Conservation (phyloP, 1,140 invertebrate genomes). For the Drosophila auraria region DNA sequence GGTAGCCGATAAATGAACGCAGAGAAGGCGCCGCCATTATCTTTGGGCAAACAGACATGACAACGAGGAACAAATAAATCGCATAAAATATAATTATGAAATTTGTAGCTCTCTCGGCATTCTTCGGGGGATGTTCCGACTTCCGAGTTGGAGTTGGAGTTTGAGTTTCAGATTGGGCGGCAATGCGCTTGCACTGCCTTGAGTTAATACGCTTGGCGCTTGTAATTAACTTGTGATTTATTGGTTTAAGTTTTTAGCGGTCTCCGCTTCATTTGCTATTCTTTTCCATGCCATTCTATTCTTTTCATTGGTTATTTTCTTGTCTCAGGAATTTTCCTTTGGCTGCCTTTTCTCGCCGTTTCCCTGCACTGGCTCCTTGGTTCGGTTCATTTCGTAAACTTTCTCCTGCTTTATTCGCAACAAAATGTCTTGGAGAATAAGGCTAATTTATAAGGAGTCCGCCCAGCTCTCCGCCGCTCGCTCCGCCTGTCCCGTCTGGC, state of each 20-base stretch:
- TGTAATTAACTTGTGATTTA: constrained; percentile 85
- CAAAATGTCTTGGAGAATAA: constrained; percentile 84
- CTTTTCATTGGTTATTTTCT: constrained; percentile 22
- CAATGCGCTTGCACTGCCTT: constrained; percentile 55
- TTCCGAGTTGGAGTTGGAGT: constrained; percentile 5
- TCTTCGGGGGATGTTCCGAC: neutral
- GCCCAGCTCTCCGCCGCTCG: constrained; percentile 9
- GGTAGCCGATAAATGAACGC: constrained; percentile 4
- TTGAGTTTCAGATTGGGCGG: constrained; percentile 1
- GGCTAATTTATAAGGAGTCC: constrained; percentile 83
- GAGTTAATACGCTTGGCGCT: constrained; percentile 73
- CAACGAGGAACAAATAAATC: constrained; percentile 71
- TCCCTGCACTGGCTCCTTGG: constrained; percentile 30
- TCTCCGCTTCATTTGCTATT: constrained; percentile 67
- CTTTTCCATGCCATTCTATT: constrained; percentile 40
- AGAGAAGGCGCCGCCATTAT: constrained; percentile 60
- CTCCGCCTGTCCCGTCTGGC: constrained; percentile 3
- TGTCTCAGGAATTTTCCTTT: constrained; percentile 26
- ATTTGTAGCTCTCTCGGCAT: constrained; percentile 64
- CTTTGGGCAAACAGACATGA: constrained; percentile 79
- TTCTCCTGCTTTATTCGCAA: constrained; percentile 80
- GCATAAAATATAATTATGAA: constrained; percentile 84
- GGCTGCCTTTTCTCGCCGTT: neutral
- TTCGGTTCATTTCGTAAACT: constrained; percentile 70
- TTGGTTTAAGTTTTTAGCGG: constrained; percentile 75